A percentile compares a stretch with the other conserved stretches of the same genome.
These are phyloP conservation scores for western clawed frog (Xenopus tropicalis) DNA, from an alignment of 2,113 vertebrate genomes.

Conservation along the genomic window UCB_Xtro_10.0 CM004445.2:126294501-126295000, in stretches of 20 bases:
- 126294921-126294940: no score
- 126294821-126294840: constrained; percentile 97
- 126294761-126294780: constrained; percentile 90
- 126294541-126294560: no score
- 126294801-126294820: constrained; percentile 96
- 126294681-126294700: constrained; percentile 91
- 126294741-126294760: constrained; percentile 88
- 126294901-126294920: no score
- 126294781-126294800: constrained; percentile 92
- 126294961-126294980: no score
- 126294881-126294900: neutral
- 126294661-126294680: constrained; percentile 93
- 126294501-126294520: no score
- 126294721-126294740: constrained; percentile 95
- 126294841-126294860: constrained; percentile 93
- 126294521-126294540: no score
- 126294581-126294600: no score
- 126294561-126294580: no score
- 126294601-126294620: no score
- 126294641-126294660: constrained; percentile 86
- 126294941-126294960: no score
- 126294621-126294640: no score
- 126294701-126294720: constrained; percentile 93
- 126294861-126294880: constrained; percentile 63
- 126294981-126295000: no score